These are phyloP conservation scores for Dasypolia templi DNA, from an alignment of 2,888 invertebrate species.

Conservation along the genomic window DNA sequence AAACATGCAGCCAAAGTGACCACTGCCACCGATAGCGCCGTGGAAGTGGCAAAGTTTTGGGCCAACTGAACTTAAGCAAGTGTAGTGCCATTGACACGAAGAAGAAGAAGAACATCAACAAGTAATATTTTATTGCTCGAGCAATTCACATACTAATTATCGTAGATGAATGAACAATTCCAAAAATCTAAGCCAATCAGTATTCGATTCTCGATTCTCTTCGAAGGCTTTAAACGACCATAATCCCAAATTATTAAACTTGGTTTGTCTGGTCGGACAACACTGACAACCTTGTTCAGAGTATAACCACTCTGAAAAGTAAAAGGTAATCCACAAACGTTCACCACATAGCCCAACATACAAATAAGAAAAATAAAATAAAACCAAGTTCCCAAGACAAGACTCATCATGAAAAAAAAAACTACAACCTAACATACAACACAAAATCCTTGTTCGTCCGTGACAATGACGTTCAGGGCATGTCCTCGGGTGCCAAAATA, in stretches of 20 bases:
- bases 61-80: too few relatives aligned
- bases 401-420: conserved; percentile 3
- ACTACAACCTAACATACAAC: conserved; percentile 9
- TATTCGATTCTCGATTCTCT: neutral
- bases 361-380: neutral
- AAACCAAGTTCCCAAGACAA: neutral
- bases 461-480: conserved; percentile 27
- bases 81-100: too few relatives aligned
- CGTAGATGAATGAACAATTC: neutral
- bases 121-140: neutral
- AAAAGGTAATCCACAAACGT: neutral
- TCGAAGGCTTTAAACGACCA: neutral
- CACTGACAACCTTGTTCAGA: neutral
- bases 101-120: neutral
- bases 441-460: conserved; percentile 1
- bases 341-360: neutral
- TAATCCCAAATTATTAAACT: neutral
- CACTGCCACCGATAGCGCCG: too few relatives aligned
- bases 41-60: too few relatives aligned
- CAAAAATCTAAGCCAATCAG: neutral
- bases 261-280: neutral
- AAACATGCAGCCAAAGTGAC: too few relatives aligned
- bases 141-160: neutral
- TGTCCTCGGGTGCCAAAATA: conserved; percentile 35
- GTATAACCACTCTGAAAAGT: neutral